Percentiles rank a stretch among this genome's conserved stretches.
Evolutionary conservation across 2,888 invertebrate species (phyloP).

Genomic region (Stegophylla sp.): DNA sequence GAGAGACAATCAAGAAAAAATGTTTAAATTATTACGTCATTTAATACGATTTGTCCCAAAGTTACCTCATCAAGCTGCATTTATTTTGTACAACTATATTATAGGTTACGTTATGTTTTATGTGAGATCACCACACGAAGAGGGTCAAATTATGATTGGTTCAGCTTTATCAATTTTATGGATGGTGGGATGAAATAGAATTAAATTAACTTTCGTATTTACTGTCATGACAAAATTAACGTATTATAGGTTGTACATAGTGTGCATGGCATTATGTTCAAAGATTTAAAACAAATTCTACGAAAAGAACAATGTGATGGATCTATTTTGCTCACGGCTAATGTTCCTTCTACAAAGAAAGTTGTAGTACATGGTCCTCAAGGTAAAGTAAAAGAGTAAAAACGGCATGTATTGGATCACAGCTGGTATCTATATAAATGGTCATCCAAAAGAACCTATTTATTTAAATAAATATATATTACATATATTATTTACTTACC

Average conservation of each 20-base stretch:
- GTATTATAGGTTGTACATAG: conserved; percentile 91
- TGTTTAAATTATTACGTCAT: conserved; percentile 91
- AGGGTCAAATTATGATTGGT: conserved; percentile 91
- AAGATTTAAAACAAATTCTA: conserved; percentile 97
- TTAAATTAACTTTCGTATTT: background rate
- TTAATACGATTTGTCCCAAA: conserved; percentile 91
- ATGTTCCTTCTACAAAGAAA: conserved; percentile 99
- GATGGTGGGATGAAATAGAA: conserved; percentile 74
- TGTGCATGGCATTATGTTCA: conserved; percentile 98
- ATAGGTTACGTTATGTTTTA: conserved; percentile 99
- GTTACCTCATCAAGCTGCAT: conserved; percentile 95
- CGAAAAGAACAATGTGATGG: conserved; percentile 99
- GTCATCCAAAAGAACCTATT: too few species aligned
- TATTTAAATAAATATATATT: too few species aligned
- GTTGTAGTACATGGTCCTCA: conserved; percentile 95
- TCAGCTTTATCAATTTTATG: conserved; percentile 93
- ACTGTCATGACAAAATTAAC: conserved; percentile 19
- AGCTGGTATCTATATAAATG: too few species aligned
- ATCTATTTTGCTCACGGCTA: conserved; percentile 94
- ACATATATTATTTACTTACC: too few species aligned
- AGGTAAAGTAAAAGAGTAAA: conserved; percentile 65
- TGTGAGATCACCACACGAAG: conserved; percentile 93
- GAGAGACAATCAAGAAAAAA: conserved; percentile 88
- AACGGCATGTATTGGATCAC: too few species aligned
- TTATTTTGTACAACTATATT: conserved; percentile 96